Evolutionary conservation across 2,797 vertebrate genomes (phyloP).

Genomic region (Lepus townsendii): DNA sequence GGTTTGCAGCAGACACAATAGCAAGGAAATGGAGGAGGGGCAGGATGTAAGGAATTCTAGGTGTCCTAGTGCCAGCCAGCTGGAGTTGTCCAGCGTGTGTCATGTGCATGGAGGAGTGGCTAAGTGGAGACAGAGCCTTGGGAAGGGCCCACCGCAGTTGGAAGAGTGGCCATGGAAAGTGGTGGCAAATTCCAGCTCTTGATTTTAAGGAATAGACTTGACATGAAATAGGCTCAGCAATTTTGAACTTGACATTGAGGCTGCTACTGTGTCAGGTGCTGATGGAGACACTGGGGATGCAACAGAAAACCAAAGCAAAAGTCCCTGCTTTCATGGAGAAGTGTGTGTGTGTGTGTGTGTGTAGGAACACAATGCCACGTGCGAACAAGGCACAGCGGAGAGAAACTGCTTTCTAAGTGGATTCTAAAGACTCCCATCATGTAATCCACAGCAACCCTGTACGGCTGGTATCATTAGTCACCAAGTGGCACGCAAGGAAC

Average conservation of each 20-base stretch:
- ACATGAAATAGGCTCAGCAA: neutral
- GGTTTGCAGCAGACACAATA: neutral
- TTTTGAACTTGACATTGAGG: neutral
- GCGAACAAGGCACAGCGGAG: neutral
- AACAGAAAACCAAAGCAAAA: neutral
- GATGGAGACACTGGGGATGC: neutral
- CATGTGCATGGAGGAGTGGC: neutral
- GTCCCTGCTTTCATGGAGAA: neutral
- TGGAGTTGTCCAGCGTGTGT: accelerated
- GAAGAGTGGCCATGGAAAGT: neutral
- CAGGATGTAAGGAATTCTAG: neutral
- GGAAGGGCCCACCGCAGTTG: neutral
- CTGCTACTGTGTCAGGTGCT: neutral
- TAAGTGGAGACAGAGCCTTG: neutral
- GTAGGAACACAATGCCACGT: neutral
- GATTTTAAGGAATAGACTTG: neutral
- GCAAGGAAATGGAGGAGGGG: neutral
- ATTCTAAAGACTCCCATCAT: neutral
- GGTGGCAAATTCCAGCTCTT: neutral
- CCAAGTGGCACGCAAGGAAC: neutral
- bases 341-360: neutral
- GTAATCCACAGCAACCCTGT: neutral
- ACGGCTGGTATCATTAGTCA: neutral
- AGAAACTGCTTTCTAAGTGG: neutral
- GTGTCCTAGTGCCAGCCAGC: neutral